phyloP scores from a whole-genome alignment of 1,140 invertebrate species.

The Sycobia sp. region DNA sequence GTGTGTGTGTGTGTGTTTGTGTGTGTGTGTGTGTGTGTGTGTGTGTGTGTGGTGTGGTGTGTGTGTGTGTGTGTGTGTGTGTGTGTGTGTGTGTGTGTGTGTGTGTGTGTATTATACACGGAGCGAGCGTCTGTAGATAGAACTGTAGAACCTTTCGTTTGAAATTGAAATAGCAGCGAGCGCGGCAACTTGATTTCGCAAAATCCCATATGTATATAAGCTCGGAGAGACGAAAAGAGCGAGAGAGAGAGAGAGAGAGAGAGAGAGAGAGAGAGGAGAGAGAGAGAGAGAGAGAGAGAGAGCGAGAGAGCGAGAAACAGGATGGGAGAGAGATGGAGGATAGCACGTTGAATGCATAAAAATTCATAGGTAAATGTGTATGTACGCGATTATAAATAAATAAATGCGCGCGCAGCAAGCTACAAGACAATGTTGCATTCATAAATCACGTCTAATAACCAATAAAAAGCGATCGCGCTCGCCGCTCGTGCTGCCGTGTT shows the following conservation, averaged over 20 bases:
- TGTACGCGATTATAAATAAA: slow-evolving; percentile 23
- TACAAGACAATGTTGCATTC: slow-evolving; percentile 30
- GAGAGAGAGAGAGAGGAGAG: background rate
- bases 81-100: too few relatives aligned
- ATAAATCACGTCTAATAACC: slow-evolving; percentile 35
- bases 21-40: too few relatives aligned
- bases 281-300: background rate
- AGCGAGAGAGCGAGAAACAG: too few relatives aligned
- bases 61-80: too few relatives aligned
- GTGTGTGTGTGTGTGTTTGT: too few relatives aligned
- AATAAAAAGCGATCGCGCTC: slow-evolving; percentile 17
- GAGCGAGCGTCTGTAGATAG: too few relatives aligned
- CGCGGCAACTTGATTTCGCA: background rate
- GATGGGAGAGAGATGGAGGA: too few relatives aligned
- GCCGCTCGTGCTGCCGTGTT: slow-evolving; percentile 8
- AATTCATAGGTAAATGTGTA: too few relatives aligned
- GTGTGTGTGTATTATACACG: too few relatives aligned
- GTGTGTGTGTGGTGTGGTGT: too few relatives aligned
- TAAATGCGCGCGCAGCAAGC: background rate
- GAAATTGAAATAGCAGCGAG: background rate
- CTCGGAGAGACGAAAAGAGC: background rate
- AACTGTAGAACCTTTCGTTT: too few relatives aligned
- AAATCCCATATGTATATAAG: background rate
- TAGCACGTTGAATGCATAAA: too few relatives aligned
- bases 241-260: slow-evolving; percentile 1